These are phyloP conservation scores for Plotosus lineatus DNA, from an alignment of 2,113 vertebrate genomes.

Conservation along the genomic window DNA sequence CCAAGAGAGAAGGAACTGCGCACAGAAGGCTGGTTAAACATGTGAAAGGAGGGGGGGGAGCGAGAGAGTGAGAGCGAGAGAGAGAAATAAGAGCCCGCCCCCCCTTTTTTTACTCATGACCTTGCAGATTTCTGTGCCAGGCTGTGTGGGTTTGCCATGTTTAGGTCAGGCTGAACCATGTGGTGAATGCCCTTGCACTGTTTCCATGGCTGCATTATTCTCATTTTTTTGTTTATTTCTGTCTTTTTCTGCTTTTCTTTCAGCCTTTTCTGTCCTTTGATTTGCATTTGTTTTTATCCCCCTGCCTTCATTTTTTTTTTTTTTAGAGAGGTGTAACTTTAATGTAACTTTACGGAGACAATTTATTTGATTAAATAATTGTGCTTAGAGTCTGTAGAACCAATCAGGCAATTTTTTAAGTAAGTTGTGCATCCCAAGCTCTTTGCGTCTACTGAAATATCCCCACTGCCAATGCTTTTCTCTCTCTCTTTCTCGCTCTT, in stretches of 20 bases:
- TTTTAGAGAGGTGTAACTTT: background rate
- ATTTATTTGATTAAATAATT: background rate
- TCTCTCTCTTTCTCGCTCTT: no score
- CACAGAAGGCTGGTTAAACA: background rate
- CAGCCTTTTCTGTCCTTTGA: conserved; percentile 9
- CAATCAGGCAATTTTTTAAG: background rate
- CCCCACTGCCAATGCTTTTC: conserved; percentile 1
- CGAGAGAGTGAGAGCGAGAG: conserved; percentile 5
- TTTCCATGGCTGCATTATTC: background rate
- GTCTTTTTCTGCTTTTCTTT: conserved; percentile 29
- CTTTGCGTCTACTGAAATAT: background rate
- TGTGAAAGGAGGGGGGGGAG: conserved; percentile 7
- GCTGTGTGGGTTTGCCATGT: conserved; percentile 51
- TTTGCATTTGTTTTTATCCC: conserved; percentile 50
- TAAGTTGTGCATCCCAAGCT: background rate
- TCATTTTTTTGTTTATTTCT: background rate
- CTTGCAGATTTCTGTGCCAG: conserved; percentile 58
- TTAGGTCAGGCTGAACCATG: conserved; percentile 54
- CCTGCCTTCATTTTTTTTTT: background rate
- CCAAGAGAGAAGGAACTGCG: conserved; percentile 18
- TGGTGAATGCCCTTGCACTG: conserved; percentile 34
- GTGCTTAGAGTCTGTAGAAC: background rate
- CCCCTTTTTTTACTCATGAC: conserved; percentile 58
- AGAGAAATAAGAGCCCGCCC: background rate
- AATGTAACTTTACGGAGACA: background rate